These are phyloP conservation scores for Romanogobio albipinnatus DNA, from an alignment of 2,113 vertebrate genomes.

Conservation along the genomic window DNA sequence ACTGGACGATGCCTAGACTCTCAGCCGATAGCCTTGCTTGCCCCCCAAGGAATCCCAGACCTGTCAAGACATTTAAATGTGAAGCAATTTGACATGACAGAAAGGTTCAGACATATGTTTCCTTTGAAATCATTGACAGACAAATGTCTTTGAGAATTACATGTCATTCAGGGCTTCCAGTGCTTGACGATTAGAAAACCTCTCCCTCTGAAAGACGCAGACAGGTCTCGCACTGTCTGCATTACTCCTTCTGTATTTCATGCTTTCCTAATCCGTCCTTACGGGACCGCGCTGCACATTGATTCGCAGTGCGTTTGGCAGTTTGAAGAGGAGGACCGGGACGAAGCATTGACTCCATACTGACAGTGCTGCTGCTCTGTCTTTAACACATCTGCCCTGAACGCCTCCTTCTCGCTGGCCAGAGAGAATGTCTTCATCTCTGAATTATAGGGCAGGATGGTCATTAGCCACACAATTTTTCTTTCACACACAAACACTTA, in stretches of 20 bases:
- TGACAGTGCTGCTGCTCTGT: slow-evolving; percentile 49
- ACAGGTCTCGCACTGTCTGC: slow-evolving; percentile 4
- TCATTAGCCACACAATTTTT: slow-evolving; percentile 36
- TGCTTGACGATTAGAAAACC: background rate
- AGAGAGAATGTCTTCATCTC: slow-evolving; percentile 41
- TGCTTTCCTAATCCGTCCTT: slow-evolving; percentile 28
- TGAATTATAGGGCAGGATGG: slow-evolving; percentile 44
- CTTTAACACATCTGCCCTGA: slow-evolving; percentile 43
- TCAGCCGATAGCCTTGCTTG: background rate
- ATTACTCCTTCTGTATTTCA: slow-evolving; percentile 7
- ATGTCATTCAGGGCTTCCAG: slow-evolving; percentile 47
- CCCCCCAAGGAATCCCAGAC: slow-evolving; percentile 51
- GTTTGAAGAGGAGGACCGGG: slow-evolving; percentile 24
- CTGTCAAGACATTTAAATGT: slow-evolving; percentile 62
- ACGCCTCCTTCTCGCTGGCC: slow-evolving; percentile 28
- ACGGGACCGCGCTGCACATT: slow-evolving; percentile 19
- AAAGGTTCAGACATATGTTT: slow-evolving; percentile 52
- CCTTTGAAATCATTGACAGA: slow-evolving; percentile 64
- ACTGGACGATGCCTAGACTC: background rate
- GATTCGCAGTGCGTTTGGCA: slow-evolving; percentile 34
- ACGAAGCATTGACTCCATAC: slow-evolving; percentile 45
- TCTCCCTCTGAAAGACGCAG: background rate
- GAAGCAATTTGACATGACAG: slow-evolving; percentile 59
- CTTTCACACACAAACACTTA: background rate
- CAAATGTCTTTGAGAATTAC: slow-evolving; percentile 54